These are phyloP conservation scores for Eubucco bourcierii DNA, from an alignment of 2,113 vertebrate genomes.

Conservation along the genomic window DNA sequence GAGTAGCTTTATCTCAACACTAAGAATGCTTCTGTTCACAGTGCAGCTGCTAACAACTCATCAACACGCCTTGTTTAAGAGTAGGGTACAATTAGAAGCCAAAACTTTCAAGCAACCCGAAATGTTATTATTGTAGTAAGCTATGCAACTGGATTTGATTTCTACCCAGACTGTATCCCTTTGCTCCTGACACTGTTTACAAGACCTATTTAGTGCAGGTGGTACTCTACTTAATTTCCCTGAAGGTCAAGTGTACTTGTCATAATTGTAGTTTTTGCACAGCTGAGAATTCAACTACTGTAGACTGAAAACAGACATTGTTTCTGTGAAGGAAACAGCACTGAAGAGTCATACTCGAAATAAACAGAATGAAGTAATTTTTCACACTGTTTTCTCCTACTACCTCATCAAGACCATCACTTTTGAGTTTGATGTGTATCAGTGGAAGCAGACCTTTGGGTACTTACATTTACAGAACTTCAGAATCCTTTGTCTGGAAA, in stretches of 20 bases:
- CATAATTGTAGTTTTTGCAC: constrained; percentile 58
- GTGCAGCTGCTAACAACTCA: constrained; percentile 43
- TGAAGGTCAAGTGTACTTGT: constrained; percentile 62
- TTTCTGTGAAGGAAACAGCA: not conserved
- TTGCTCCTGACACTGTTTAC: constrained; percentile 38
- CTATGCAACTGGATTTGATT: constrained; percentile 29
- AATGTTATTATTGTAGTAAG: not conserved
- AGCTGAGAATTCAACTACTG: constrained; percentile 53
- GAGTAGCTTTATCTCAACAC: not conserved
- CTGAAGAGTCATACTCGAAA: not conserved
- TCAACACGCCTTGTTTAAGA: constrained; percentile 15
- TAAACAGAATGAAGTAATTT: not conserved
- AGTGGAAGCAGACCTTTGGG: not conserved
- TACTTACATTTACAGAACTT: not conserved
- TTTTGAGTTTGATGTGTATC: not conserved
- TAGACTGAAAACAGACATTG: constrained; percentile 51
- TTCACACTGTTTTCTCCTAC: not conserved
- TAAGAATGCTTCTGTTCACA: constrained; percentile 15
- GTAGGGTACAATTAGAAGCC: not conserved
- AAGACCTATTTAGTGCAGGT: constrained; percentile 55
- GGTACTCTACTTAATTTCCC: constrained; percentile 51
- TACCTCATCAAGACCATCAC: not conserved
- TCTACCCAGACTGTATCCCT: constrained; percentile 12
- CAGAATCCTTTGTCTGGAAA: not conserved
- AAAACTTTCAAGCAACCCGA: constrained; percentile 14